Evolutionary conservation across 2,113 vertebrate genomes (phyloP).

Genomic region (Heptranchias perlo): DNA sequence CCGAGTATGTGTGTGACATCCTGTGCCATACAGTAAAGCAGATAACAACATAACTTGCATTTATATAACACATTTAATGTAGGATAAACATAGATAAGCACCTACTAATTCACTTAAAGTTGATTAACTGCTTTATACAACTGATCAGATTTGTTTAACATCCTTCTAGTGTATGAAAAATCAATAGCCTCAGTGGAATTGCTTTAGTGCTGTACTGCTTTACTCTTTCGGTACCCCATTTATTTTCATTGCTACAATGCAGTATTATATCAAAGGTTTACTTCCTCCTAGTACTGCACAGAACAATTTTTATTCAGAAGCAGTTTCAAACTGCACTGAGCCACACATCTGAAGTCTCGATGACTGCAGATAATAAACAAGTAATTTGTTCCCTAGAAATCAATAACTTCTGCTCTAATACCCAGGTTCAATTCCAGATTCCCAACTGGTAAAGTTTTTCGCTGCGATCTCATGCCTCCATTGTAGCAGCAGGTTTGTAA

Average conservation of each 20-base stretch:
- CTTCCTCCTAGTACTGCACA: background rate
- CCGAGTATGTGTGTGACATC: background rate
- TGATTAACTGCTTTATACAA: background rate
- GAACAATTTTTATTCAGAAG: background rate
- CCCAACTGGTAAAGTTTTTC: background rate
- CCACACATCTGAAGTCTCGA: background rate
- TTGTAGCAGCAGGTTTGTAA: constrained; percentile 47
- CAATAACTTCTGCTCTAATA: background rate
- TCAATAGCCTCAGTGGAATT: background rate
- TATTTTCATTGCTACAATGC: background rate
- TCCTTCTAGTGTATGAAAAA: background rate
- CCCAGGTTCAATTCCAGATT: background rate
- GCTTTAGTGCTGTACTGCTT: background rate
- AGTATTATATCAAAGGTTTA: background rate
- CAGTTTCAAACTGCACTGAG: background rate
- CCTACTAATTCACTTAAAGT: constrained; percentile 1
- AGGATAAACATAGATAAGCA: background rate
- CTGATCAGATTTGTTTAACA: constrained; percentile 25
- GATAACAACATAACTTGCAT: background rate
- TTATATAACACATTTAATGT: background rate
- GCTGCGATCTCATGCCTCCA: constrained; percentile 18
- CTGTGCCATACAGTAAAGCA: background rate
- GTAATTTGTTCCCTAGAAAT: background rate
- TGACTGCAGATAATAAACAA: background rate
- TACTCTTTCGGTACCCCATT: too few relatives aligned